Evolutionary conservation across 2,888 invertebrate species (phyloP), one percentile per base, ranked within the genome.

Genomic region (Idaea dimidiata): DNA sequence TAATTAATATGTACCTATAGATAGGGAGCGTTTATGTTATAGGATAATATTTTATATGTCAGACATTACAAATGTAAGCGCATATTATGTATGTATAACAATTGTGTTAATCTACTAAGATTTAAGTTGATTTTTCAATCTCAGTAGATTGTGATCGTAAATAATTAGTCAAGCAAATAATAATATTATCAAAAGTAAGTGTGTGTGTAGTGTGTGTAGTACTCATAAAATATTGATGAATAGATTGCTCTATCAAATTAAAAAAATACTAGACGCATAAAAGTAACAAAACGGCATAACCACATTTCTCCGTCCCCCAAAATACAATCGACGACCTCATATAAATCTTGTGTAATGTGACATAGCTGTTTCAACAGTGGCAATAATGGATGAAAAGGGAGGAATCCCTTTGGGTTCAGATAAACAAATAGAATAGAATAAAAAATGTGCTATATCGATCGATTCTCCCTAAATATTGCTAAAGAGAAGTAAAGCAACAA

Each of bases 21-120:
- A 78, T 75, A 75, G 72, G 75, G 70, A 73, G 75, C 73, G 72
- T 73, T 72, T 75, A 75, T 74, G 74, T 72, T 67, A 71, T 71
- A 77, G 75, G 73, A 78, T 76, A 17, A 17, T 18, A 18, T 56
- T 14, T 17, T 17, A 72, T 79, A 76, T 73, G 73, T 75, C 74
- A 77, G 76, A 81, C 77, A 72, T 75, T 78, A 75, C 72, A 17
- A 8, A 43, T 5, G 5, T 24, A 24, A 3, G 24, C 5, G 24
- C 5, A 24, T 24, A 24, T 24, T 24, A 24, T 24, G 24, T 5
- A 24, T 24, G 24, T 24, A 55, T 57, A 61, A 65, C 65, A 64
- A 59, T 43, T 43, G 43, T 14, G 10, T 43, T 43, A 43, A 43
- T 43, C 43, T 43, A 43, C 2, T 43, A 10, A 43, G 7, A 14